Evolutionary conservation across 2,888 invertebrate genomes (phyloP).

Genomic region (Phortica magna): DNA sequence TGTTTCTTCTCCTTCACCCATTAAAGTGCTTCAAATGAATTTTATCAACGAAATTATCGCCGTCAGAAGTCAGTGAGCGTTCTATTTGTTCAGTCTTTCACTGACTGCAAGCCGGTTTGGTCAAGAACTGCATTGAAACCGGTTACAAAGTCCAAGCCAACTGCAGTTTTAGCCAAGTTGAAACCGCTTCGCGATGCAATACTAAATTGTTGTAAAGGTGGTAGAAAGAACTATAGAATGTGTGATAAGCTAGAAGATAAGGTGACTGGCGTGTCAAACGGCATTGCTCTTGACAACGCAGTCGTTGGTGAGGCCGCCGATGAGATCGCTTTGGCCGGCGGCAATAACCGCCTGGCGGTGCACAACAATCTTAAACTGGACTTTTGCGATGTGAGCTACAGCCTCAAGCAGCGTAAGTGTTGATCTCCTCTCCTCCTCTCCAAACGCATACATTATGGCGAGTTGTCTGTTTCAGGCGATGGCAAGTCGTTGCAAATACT

Average conservation of each 20-base stretch:
- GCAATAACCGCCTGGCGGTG: conserved; percentile 27
- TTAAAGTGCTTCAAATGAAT: no score
- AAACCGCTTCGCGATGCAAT: no score
- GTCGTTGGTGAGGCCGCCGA: background rate
- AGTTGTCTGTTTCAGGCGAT: background rate
- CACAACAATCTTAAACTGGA: conserved; percentile 56
- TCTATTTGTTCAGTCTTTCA: no score
- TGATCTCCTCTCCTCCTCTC: no score
- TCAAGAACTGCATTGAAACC: no score
- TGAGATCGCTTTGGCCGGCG: conserved; percentile 12
- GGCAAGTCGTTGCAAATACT: conserved; percentile 77
- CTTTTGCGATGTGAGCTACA: conserved; percentile 67
- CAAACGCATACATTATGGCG: background rate
- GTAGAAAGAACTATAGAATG: background rate
- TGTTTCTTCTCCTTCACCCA: no score
- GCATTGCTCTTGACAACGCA: no score
- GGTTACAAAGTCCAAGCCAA: no score
- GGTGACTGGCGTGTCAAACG: background rate
- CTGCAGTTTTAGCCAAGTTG: no score
- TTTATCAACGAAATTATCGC: no score
- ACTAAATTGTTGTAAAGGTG: background rate
- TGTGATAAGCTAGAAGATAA: background rate
- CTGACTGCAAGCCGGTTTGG: no score
- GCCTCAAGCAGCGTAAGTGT: conserved; percentile 56
- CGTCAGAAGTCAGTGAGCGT: no score